Conservation (phyloP, 2,797 vertebrate genomes). For the Astyanax mexicanus region DNA sequence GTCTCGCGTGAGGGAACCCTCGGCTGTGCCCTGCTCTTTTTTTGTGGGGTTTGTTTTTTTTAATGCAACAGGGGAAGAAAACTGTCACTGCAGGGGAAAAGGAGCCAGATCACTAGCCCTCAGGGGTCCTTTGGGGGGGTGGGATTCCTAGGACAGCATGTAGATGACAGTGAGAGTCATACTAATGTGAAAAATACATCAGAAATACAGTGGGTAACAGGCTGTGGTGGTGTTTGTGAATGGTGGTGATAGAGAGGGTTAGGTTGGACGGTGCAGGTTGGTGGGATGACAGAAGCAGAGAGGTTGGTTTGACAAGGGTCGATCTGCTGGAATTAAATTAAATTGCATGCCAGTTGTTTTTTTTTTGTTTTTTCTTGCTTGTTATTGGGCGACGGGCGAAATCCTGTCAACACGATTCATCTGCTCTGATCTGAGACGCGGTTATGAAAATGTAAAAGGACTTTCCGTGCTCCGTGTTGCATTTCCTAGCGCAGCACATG, state of each 20-base stretch:
- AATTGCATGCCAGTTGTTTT: conserved; percentile 35
- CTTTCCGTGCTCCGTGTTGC: background rate
- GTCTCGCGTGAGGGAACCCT: conserved; percentile 62
- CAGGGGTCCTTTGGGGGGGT: conserved; percentile 61
- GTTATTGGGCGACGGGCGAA: conserved; percentile 4
- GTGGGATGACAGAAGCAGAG: conserved; percentile 35
- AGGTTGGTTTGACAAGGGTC: conserved; percentile 53
- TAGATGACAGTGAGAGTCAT: conserved; percentile 77
- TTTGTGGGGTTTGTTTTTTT: conserved; percentile 13
- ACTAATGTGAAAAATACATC: conserved; percentile 84
- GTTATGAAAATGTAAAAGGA: conserved; percentile 42
- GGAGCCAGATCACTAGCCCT: conserved; percentile 66
- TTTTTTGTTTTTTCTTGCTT: conserved; percentile 6
- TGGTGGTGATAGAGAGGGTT: conserved; percentile 17
- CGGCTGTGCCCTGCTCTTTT: conserved; percentile 20
- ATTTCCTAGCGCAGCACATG: background rate
- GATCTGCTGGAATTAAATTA: conserved; percentile 60
- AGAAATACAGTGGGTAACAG: no score
- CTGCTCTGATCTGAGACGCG: conserved; percentile 21
- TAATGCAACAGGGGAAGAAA: conserved; percentile 56
- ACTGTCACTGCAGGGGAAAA: conserved; percentile 63
- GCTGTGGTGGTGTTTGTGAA: conserved; percentile 51
- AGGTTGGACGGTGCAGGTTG: conserved; percentile 13
- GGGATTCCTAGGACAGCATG: conserved; percentile 35
- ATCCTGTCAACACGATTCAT: conserved; percentile 48